Percentiles rank a stretch among this genome's conserved stretches.
Evolutionary conservation across 2,888 invertebrate species (phyloP).

Genomic region (Cataglyphis albicans): DNA sequence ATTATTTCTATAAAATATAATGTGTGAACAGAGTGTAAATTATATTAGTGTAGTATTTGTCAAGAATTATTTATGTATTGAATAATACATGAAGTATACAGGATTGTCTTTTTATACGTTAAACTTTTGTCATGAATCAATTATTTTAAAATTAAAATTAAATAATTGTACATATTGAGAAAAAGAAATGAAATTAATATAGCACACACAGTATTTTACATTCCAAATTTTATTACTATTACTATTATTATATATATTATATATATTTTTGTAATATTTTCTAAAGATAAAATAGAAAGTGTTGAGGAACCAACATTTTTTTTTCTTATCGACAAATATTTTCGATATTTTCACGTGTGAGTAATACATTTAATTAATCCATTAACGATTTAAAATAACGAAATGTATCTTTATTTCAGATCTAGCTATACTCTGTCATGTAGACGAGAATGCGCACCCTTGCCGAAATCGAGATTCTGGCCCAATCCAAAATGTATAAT

Average conservation of each 20-base stretch:
- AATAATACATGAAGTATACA: neutral
- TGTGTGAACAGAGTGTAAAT: neutral
- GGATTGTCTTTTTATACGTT: neutral
- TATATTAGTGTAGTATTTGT: neutral
- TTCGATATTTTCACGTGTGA: neutral
- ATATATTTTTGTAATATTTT: neutral
- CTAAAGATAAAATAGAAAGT: neutral
- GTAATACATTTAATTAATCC: neutral
- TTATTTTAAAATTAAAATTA: neutral
- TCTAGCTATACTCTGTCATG: conserved; percentile 26
- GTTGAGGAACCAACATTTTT: neutral
- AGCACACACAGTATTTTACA: neutral
- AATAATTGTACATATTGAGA: neutral
- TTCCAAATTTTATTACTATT: neutral
- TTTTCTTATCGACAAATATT: neutral
- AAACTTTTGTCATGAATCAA: neutral
- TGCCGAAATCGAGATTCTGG: conserved; percentile 81
- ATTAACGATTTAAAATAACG: neutral
- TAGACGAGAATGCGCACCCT: conserved; percentile 80
- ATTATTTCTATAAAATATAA: neutral
- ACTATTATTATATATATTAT: neutral
- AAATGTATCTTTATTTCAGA: conserved; percentile 58
- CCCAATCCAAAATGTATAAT: conserved; percentile 80
- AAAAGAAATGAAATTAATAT: neutral
- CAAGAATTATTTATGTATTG: neutral